phyloP scores from a whole-genome alignment of 2,797 vertebrate species.

The Eurystomus glaucurus region DNA sequence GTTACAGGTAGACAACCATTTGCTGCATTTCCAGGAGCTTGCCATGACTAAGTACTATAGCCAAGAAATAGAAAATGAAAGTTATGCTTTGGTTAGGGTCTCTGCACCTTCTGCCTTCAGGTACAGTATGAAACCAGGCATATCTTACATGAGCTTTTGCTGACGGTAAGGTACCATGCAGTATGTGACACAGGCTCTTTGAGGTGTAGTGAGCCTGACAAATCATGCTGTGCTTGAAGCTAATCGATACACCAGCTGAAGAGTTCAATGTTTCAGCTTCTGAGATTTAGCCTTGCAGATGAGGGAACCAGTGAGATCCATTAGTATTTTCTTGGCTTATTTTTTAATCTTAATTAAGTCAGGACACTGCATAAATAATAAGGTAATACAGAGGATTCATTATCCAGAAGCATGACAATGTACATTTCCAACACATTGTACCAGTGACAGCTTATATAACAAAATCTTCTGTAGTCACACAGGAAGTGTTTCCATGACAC shows the following conservation, averaged over 20 bases:
- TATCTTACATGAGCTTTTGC: not conserved
- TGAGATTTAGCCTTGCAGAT: not conserved
- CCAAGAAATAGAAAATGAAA: not conserved
- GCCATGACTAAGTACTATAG: not conserved
- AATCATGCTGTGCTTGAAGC: not conserved
- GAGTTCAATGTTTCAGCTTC: not conserved
- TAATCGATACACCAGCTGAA: not conserved
- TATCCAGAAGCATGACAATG: not conserved
- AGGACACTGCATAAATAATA: not conserved
- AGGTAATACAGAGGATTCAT: not conserved
- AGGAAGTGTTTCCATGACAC: not conserved
- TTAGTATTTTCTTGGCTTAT: not conserved
- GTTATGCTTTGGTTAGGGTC: not conserved
- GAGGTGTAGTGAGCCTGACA: not conserved
- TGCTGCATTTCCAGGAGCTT: not conserved
- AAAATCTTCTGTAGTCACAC: not conserved
- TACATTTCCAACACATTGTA: not conserved
- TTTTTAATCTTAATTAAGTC: not conserved
- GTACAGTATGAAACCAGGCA: not conserved
- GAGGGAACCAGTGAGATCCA: not conserved
- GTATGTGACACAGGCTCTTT: accelerated
- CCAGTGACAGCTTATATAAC: not conserved
- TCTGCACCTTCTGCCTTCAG: not conserved
- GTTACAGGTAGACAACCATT: not conserved
- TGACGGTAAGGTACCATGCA: not conserved